phyloP scores from a whole-genome alignment of 2,797 vertebrate genomes.

The Sebastiscus tertius region DNA sequence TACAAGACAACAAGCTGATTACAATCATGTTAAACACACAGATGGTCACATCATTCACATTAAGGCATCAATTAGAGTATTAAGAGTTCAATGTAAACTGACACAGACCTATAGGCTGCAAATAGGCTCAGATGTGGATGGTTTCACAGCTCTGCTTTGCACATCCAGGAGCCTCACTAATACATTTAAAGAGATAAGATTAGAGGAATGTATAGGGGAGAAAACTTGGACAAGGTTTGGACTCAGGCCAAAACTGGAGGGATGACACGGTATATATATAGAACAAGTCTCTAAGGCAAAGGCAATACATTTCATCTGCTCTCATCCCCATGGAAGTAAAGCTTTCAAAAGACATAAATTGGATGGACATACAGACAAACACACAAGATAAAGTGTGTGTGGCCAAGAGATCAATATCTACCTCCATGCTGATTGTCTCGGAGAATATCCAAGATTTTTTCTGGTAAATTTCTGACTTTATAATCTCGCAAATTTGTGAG shows the following conservation, averaged over 20 bases:
- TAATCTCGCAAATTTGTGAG: too few species aligned
- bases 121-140: neutral
- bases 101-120: neutral
- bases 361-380: too few species aligned
- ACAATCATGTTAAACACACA: neutral
- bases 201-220: conserved; percentile 17
- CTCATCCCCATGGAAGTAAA: neutral
- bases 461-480: too few species aligned
- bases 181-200: conserved; percentile 40
- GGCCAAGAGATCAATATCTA: too few species aligned
- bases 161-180: conserved; percentile 11
- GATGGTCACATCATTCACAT: neutral
- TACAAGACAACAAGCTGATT: conserved; percentile 12
- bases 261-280: neutral
- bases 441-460: too few species aligned
- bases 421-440: too few species aligned
- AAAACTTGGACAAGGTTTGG: neutral
- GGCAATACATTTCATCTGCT: neutral
- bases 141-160: neutral
- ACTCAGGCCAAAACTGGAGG: neutral
- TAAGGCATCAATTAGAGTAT: neutral
- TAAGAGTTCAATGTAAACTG: neutral
- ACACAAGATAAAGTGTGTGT: too few species aligned
- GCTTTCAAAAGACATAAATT: too few species aligned
- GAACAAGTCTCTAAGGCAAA: neutral